phyloP scores from a whole-genome alignment of 2,888 invertebrate species.

The Pollenia labialis region DNA sequence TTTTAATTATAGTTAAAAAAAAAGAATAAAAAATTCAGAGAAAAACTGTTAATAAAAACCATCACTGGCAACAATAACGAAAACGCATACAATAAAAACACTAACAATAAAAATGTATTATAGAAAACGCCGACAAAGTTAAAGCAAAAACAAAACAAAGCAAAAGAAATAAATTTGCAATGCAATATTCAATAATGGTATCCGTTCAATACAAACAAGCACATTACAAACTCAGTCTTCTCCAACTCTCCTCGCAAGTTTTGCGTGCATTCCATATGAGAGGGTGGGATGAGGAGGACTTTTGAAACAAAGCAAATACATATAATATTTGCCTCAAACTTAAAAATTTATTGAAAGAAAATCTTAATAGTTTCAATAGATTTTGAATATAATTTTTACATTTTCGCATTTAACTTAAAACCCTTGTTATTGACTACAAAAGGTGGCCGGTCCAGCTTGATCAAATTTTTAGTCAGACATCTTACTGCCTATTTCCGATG shows the following conservation, averaged over 20 bases:
- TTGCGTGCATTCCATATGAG: background rate
- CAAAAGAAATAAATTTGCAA: conserved; percentile 29
- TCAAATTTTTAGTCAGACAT: no score
- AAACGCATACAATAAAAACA: conserved; percentile 1
- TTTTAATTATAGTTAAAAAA: conserved; percentile 50
- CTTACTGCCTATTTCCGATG: no score
- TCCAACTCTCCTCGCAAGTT: background rate
- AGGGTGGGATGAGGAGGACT: background rate
- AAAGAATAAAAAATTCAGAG: background rate
- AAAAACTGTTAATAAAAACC: conserved; percentile 29
- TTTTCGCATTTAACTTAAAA: no score
- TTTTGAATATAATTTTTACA: no score
- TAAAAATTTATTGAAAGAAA: no score
- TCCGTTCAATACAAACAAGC: conserved; percentile 27
- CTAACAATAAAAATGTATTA: conserved; percentile 21
- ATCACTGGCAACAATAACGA: conserved; percentile 36
- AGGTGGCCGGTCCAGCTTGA: no score
- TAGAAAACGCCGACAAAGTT: background rate
- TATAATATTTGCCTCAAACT: background rate
- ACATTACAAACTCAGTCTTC: conserved; percentile 7
- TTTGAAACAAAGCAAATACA: background rate
- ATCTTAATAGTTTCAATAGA: no score
- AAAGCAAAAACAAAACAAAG: background rate
- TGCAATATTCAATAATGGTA: conserved; percentile 36
- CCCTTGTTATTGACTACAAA: no score